These are phyloP conservation scores for Leptosomus discolor DNA, from an alignment of 2,113 vertebrate genomes.

Conservation along the genomic window DNA sequence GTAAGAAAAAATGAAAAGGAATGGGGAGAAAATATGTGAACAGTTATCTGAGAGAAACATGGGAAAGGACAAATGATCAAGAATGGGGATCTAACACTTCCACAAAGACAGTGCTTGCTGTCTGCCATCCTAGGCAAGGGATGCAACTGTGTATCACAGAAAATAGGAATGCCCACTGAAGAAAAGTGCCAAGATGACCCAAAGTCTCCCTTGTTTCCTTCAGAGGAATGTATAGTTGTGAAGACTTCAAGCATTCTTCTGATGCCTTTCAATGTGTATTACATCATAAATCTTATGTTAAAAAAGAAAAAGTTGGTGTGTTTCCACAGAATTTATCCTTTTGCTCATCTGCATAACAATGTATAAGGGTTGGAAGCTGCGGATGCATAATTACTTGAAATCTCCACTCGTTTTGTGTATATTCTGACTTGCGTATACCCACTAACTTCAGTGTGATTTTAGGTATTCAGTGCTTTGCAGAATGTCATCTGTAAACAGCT, in stretches of 20 bases:
- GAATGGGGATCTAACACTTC: not conserved
- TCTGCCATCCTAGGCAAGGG: not conserved
- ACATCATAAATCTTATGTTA: not conserved
- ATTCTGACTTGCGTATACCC: not conserved
- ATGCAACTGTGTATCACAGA: not conserved
- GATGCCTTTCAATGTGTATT: not conserved
- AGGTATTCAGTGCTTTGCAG: not conserved
- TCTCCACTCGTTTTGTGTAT: not conserved
- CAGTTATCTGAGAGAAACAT: not conserved
- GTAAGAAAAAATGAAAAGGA: not conserved
- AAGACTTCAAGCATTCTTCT: not conserved
- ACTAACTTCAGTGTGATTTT: not conserved
- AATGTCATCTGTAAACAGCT: conserved; percentile 17
- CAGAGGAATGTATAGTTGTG: not conserved
- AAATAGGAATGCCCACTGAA: not conserved
- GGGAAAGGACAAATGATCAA: not conserved
- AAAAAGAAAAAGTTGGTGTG: not conserved
- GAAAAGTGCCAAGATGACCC: not conserved
- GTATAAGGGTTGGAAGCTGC: not conserved
- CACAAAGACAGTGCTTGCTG: not conserved
- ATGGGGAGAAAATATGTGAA: not conserved
- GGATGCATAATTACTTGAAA: not conserved
- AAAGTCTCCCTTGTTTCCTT: not conserved
- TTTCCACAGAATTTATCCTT: not conserved
- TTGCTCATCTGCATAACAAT: not conserved